Evolutionary conservation across 2,797 vertebrate genomes (phyloP), one percentile per base, ranked within the genome.

Genomic region (Micrastur ruficollis): DNA sequence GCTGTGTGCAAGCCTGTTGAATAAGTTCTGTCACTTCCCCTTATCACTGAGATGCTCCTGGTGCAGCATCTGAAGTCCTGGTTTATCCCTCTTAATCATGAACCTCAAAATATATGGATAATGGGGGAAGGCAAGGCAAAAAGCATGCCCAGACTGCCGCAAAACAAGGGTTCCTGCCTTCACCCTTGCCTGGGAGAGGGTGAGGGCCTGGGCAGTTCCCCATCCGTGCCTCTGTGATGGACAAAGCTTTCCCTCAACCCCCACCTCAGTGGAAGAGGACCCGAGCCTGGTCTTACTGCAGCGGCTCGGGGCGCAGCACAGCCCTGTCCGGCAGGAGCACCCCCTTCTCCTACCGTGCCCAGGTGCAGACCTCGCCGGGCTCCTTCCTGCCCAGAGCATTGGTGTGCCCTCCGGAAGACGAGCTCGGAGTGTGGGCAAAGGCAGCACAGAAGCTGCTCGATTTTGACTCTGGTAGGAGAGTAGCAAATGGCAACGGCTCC

Each of bases 331-430:
- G 12, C 26, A 18, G 19, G 22, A 38, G 3, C 29, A 15, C 26
- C 50, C 52, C 8, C n/a, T 73, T 14, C 29, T 44, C 36, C 42
- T 1, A 9, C 32, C 13, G 4, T 22, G 14, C 1, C 19, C 46
- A 47, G 3, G 34, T 26, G 22, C 67, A 70, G 15, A 15, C 3
- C 47, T 34, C 52, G 82, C 68, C 46, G 8, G 58, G 21, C 49
- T 79, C 62, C 62, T 72, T 74, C 74, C 78, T 17, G 0, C 1
- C 1, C 8, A 13, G 46, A 34, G 5, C 9, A 1, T 17, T 9
- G 15, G 26, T 8, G 19, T 26, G 5, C 4, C 14, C 17, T 38
- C 47, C 25, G 79, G 40, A 74, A 62, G n/a, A 16, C 5, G 55
- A 86, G 27, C 18, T 26, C 8, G 4, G 67, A 42, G 4, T 6